Evolutionary conservation across 2,113 vertebrate genomes (phyloP), one percentile per base, ranked within the genome.

Genomic region (Phrynosoma blainvillii): DNA sequence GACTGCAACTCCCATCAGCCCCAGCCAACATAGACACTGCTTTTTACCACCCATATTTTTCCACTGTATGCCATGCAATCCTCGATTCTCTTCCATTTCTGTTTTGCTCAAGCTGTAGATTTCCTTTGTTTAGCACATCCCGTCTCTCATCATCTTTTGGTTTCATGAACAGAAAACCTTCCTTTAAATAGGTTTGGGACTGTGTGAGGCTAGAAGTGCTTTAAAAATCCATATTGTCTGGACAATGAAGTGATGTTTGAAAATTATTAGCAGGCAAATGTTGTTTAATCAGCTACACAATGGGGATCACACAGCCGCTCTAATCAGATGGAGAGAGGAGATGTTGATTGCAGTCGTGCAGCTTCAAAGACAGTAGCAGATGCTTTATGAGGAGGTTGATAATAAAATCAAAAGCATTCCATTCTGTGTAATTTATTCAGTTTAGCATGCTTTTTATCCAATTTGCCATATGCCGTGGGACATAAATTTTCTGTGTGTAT

Each of bases 381-480:
- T 94, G 93, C 77, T 76, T 40, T 74, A 87, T 86, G 77, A 91
- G 36, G 86, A 85, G 59, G 75, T 10, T 84, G 91, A 70, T 87
- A 82, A 89, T 87, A 94, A 92, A 93, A 92, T 84, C 80, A 84
- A 86, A 91, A 87, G 16, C 84, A 81, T 89, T 84, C 62, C 11
- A 85, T 84, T 89, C 59, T 74, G 0, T 76, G 76, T 91, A 91
- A 93, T 89, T 87, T 94, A 87, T 91, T 92, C 86, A 25, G 5
- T 89, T 93, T 84, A 30, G 40, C 76, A 2, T 71, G 75, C 71
- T 91, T 86, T 77, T 91, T 82, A 89, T 91, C 88, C 87, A 87
- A 75, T 94, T 92, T 91, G 66, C 93, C 93, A 93, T 93, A 92
- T 94, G 90, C 71, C 85, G 5, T 11, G 71, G 42, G 81, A 75